Percentiles rank a stretch among this genome's conserved stretches.
Evolutionary conservation across 2,797 vertebrate genomes (phyloP).

Genomic region (Pteronotus mesoamericanus): DNA sequence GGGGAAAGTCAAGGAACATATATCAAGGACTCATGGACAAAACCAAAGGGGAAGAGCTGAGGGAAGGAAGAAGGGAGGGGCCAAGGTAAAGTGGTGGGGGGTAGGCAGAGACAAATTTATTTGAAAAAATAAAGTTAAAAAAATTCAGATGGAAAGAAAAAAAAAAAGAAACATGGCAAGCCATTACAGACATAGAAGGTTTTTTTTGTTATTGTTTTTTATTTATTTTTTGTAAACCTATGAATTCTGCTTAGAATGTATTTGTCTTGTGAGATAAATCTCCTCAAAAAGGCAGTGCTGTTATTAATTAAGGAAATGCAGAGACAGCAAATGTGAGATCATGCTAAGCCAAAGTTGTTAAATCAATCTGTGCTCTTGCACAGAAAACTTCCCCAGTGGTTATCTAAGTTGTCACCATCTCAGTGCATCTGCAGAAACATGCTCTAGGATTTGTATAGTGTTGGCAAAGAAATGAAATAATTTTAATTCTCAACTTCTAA

Average conservation of each 20-base stretch:
- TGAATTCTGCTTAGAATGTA: constrained; percentile 43
- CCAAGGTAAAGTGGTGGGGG: too few species aligned
- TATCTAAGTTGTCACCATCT: constrained; percentile 47
- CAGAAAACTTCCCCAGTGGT: constrained; percentile 40
- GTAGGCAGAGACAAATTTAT: too few species aligned
- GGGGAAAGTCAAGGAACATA: too few species aligned
- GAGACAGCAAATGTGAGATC: constrained; percentile 54
- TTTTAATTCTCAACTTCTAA: constrained; percentile 51
- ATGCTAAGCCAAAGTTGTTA: background rate
- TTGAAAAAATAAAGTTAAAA: too few species aligned
- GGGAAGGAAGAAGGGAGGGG: too few species aligned
- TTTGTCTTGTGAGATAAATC: constrained; percentile 49
- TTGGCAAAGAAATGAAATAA: constrained; percentile 62
- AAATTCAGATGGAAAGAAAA: too few species aligned
- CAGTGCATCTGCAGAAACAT: constrained; percentile 48
- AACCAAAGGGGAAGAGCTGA: too few species aligned
- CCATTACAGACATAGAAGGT: background rate
- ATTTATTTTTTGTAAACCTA: background rate
- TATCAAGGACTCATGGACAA: too few species aligned
- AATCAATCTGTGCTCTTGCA: constrained; percentile 33
- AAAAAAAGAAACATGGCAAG: constrained; percentile 1
- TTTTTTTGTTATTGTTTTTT: too few species aligned
- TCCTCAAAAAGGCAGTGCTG: constrained; percentile 41
- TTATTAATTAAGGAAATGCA: constrained; percentile 64
- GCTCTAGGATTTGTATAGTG: constrained; percentile 44